Base-by-base conservation (phyloP, 2,797 vertebrate genomes). In the Smutsia gigantea region DNA sequence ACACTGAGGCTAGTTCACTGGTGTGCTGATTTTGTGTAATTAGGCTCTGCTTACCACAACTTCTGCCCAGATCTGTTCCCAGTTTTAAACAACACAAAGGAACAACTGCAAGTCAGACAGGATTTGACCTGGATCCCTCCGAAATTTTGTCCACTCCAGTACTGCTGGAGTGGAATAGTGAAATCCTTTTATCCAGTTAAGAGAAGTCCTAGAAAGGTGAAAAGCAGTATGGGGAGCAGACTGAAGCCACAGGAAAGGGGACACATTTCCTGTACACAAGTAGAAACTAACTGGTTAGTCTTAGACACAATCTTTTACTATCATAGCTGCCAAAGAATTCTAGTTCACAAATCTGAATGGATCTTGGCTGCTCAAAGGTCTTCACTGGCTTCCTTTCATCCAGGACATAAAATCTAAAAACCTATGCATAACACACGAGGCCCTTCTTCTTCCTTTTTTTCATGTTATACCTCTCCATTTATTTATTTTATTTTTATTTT, bases 191-290 rank as follows among this genome's bases (percentile, higher is more conserved):
- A n/a, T 57, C 83, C 31, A 61, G 31, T n/a, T 1, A 74, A 84
- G 63, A 49, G 34, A 94, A 89, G 71, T 87, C 77, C 77, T 77
- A 84, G 49, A 74, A 83, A 68, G 49, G 61, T 68, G 25, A 34
- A 75, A 71, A 89, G 69, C 57, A 77, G 64, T 39, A 11, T 69
- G 42, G 42, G 49, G 23, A 46, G 72, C 87, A 87, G 55, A 84
- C 7, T 51, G 55, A 75, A 86, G 82, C 19, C 74, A 86, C 1
- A 5, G 59, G 72, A 95, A 91, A 87, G 37, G n/a, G 92, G 64
- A 93, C 39, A 53, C 10, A 31, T 31, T 96, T 95, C 86, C 85
- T 86, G 75, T 93, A 81, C 29, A 85, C 49, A 69, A 94, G 17
- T 34, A 87, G 51, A 77, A 90, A 84, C 5, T 8, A 46, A 71